phyloP scores from a whole-genome alignment of 2,888 invertebrate species.

The Sinotaia quadrata region DNA sequence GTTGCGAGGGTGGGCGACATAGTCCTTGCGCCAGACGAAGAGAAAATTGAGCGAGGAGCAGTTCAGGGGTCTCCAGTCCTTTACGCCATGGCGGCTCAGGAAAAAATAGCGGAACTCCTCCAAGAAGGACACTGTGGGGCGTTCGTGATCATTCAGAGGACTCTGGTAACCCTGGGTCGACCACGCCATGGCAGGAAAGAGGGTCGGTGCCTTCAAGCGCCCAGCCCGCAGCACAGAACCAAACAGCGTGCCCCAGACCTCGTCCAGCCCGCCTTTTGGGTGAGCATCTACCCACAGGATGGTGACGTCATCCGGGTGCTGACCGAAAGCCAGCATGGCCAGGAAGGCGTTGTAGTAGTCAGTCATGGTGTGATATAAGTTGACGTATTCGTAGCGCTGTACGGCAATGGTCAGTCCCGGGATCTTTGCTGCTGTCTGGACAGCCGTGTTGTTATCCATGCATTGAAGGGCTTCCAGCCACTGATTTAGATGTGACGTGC shows the following conservation, averaged over 20 bases:
- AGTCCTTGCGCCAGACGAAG: conserved; percentile 69
- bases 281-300: conserved; percentile 68
- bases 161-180: conserved; percentile 65
- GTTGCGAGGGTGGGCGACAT: conserved; percentile 70
- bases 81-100: conserved; percentile 44
- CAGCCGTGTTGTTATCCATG: not conserved
- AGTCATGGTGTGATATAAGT: conserved; percentile 66
- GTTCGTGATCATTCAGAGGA: conserved; percentile 54
- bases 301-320: conserved; percentile 48
- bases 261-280: conserved; percentile 64
- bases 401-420: conserved; percentile 53
- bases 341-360: conserved; percentile 65
- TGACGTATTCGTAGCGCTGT: conserved; percentile 63
- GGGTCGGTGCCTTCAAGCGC: conserved; percentile 42
- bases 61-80: conserved; percentile 34
- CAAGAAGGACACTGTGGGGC: conserved; percentile 52
- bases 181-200: conserved; percentile 60
- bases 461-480: conserved; percentile 2
- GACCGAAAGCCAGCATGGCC: conserved; percentile 48
- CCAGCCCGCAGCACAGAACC: conserved; percentile 54
- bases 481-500: conserved; percentile 3
- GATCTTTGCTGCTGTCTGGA: conserved; percentile 4
- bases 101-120: conserved; percentile 67
- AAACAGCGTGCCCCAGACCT: conserved; percentile 64
- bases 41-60: conserved; percentile 60